Evolutionary conservation across 2,113 vertebrate species (phyloP).

Genomic region (Corydoras maculifer): DNA sequence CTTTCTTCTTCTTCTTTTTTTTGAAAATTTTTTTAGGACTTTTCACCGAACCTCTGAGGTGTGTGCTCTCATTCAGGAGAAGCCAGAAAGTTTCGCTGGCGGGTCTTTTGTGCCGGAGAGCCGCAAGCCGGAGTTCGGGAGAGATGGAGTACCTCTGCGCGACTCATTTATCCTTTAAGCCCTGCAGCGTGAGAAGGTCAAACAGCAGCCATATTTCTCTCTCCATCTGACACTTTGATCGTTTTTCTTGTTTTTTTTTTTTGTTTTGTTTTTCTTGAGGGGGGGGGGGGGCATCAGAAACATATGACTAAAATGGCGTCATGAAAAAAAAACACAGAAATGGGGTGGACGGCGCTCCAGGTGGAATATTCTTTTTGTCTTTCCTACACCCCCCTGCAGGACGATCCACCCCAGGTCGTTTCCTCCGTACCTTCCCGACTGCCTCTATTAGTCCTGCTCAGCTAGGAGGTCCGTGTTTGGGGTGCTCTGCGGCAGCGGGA

Average conservation of each 20-base stretch:
- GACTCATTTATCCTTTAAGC: neutral
- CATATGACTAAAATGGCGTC: slow-evolving; percentile 21
- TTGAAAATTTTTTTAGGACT: slow-evolving; percentile 9
- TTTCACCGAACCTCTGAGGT: slow-evolving; percentile 25
- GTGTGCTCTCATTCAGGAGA: slow-evolving; percentile 35
- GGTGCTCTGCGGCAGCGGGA: slow-evolving; percentile 79
- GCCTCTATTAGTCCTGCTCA: slow-evolving; percentile 56
- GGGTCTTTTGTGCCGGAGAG: slow-evolving; percentile 19
- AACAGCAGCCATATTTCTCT: neutral
- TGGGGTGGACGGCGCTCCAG: slow-evolving; percentile 6
- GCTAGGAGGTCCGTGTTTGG: slow-evolving; percentile 65
- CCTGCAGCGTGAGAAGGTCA: slow-evolving; percentile 14
- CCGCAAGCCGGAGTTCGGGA: slow-evolving; percentile 10
- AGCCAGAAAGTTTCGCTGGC: slow-evolving; percentile 19
- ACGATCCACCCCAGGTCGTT: slow-evolving; percentile 1
- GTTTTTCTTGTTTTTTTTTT: neutral
- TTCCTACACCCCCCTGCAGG: neutral
- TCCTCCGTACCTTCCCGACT: neutral
- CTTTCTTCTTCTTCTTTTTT: slow-evolving; percentile 23
- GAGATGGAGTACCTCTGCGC: slow-evolving; percentile 18
- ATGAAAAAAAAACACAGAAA: slow-evolving; percentile 12
- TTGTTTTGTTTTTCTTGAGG: too few species aligned
- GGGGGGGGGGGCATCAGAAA: neutral
- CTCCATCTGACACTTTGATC: slow-evolving; percentile 4
- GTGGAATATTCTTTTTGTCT: slow-evolving; percentile 10